A percentile compares a stretch with the other conserved stretches of the same genome.
Conservation (phyloP, 2,888 invertebrate genomes). For the Alloscopus bannaensis region DNA sequence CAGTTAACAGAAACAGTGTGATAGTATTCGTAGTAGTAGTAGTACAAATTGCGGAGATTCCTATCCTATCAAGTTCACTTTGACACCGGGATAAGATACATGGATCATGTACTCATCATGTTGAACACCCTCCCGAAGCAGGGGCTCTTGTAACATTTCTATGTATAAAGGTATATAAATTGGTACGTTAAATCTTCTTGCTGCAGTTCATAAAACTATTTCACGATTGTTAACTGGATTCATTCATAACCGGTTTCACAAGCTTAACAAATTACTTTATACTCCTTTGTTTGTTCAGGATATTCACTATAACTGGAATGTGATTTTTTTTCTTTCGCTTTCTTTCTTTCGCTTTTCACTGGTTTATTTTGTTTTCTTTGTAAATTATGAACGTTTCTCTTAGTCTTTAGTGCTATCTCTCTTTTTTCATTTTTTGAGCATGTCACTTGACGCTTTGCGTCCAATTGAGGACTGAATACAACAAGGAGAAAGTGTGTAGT, state of each 20-base stretch:
- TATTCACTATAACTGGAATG: too few relatives aligned
- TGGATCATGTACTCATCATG: slow-evolving; percentile 53
- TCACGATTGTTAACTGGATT: slow-evolving; percentile 37
- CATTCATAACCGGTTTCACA: slow-evolving; percentile 13
- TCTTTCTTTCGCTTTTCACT: too few relatives aligned
- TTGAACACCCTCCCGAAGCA: background rate
- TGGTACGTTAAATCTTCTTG: background rate
- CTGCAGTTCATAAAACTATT: slow-evolving; percentile 25
- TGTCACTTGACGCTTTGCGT: too few relatives aligned
- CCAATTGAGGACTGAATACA: too few relatives aligned
- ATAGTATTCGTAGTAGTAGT: too few relatives aligned
- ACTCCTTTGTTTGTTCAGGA: too few relatives aligned
- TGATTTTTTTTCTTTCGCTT: too few relatives aligned
- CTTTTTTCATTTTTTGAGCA: slow-evolving; percentile 9
- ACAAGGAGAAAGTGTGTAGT: too few relatives aligned
- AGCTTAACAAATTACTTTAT: too few relatives aligned
- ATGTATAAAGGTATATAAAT: too few relatives aligned
- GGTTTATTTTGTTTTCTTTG: background rate
- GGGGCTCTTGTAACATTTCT: background rate
- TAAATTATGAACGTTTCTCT: background rate
- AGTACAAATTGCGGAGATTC: background rate
- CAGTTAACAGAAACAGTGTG: too few relatives aligned
- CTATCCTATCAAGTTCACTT: slow-evolving; percentile 42
- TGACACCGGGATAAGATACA: slow-evolving; percentile 62
- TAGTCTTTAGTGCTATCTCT: slow-evolving; percentile 5